phyloP scores from a whole-genome alignment of 53 echinoderm and acorn worm genomes.

The Actinopyga echinites region DNA sequence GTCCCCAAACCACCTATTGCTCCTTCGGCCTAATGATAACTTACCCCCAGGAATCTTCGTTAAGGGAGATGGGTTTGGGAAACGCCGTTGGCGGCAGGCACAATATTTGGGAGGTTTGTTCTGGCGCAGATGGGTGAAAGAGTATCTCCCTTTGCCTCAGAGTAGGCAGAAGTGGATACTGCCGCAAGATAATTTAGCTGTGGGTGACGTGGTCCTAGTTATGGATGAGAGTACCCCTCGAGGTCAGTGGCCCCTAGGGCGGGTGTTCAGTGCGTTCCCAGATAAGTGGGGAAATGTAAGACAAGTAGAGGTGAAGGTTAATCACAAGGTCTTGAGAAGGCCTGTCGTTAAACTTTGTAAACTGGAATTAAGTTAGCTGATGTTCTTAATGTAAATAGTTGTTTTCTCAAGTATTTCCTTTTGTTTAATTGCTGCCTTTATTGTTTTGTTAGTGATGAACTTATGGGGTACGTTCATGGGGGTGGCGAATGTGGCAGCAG shows the following conservation, averaged over 20 bases:
- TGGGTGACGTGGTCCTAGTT: conserved; percentile 48
- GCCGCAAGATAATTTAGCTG: conserved; percentile 29
- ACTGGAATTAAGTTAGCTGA: not conserved
- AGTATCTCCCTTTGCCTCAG: conserved; percentile 63
- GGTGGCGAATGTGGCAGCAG: too few species aligned
- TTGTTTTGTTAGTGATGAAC: too few species aligned
- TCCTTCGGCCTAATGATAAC: not conserved
- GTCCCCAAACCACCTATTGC: conserved; percentile 60
- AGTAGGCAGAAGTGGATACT: conserved; percentile 43
- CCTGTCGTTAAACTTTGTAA: conserved; percentile 51
- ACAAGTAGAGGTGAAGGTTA: conserved; percentile 54
- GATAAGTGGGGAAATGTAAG: conserved; percentile 44
- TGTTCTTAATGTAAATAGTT: too few species aligned
- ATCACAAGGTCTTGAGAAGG: conserved; percentile 20
- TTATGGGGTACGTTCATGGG: too few species aligned
- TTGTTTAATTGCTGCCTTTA: too few species aligned
- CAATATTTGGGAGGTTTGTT: conserved; percentile 53
- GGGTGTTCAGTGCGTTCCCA: conserved; percentile 23
- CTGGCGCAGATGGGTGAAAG: conserved; percentile 62
- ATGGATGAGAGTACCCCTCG: conserved; percentile 26
- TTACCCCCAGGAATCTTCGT: too few species aligned
- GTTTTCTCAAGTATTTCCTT: too few species aligned
- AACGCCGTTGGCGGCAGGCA: conserved; percentile 59
- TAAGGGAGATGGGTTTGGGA: conserved; percentile 22
- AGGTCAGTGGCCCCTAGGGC: conserved; percentile 47